Conservation (phyloP, 2,113 vertebrate species). For the Struthio camelus region DNA sequence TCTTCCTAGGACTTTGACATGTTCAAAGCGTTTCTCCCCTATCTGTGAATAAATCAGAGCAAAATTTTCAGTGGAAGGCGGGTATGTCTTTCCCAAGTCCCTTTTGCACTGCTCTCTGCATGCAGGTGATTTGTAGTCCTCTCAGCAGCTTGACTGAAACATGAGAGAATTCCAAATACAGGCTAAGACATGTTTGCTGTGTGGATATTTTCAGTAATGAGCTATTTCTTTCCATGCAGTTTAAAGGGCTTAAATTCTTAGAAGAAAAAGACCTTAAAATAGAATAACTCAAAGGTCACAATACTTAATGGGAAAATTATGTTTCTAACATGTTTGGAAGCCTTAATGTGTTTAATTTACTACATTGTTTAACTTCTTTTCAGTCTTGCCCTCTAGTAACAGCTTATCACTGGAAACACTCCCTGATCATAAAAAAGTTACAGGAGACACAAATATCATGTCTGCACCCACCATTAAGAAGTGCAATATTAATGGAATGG, state of each 20-base stretch:
- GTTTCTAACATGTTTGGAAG: background rate
- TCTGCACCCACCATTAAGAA: background rate
- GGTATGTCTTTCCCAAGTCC: background rate
- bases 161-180: background rate
- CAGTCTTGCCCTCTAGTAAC: background rate
- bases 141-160: background rate
- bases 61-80: background rate
- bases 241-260: background rate
- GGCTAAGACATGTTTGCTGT: background rate
- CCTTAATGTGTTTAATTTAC: background rate
- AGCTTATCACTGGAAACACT: background rate
- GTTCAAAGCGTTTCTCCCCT: background rate
- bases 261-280: background rate
- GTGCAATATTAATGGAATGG: background rate
- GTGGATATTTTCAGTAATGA: background rate
- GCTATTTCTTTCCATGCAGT: background rate
- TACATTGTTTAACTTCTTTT: background rate
- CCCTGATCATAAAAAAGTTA: background rate
- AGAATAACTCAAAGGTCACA: background rate
- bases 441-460: background rate
- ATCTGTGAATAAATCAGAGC: constrained; percentile 28
- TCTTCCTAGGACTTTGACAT: background rate
- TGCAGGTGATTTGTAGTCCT: background rate
- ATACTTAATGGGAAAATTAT: background rate
- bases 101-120: background rate